Evolutionary conservation across 2,888 invertebrate genomes (phyloP).

Genomic region (Keiferia lycopersicella): DNA sequence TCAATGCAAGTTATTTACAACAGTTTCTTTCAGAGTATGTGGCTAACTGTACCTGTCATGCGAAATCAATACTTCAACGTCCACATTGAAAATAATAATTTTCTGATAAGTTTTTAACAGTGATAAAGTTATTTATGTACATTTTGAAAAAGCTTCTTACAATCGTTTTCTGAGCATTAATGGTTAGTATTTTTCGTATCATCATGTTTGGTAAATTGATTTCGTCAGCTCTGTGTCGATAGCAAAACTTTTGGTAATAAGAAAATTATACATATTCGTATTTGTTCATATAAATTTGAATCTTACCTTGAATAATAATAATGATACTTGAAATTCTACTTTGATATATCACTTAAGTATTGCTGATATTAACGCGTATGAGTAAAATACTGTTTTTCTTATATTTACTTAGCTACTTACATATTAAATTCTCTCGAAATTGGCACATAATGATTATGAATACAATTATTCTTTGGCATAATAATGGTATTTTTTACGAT

Average conservation of each 20-base stretch:
- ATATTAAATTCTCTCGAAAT: slow-evolving; percentile 73
- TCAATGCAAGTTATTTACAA: no score
- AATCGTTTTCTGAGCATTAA: no score
- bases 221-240: no score
- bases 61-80: no score
- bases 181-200: no score
- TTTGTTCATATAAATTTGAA: background rate
- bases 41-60: no score
- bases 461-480: slow-evolving; percentile 28
- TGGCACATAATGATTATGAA: slow-evolving; percentile 57
- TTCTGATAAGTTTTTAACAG: no score
- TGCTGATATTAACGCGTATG: slow-evolving; percentile 51
- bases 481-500: slow-evolving; percentile 15
- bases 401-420: slow-evolving; percentile 5
- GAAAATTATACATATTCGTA: background rate
- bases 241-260: no score
- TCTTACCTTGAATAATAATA: background rate
- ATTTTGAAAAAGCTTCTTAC: background rate
- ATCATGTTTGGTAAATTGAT: background rate
- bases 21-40: no score
- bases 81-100: background rate
- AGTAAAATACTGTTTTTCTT: slow-evolving; percentile 33
- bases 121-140: background rate
- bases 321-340: slow-evolving; percentile 35
- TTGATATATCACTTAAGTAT: slow-evolving; percentile 46